Percentiles rank a stretch among this genome's conserved stretches.
Evolutionary conservation across 2,888 invertebrate genomes (phyloP).

Genomic region (Tachina fera): DNA sequence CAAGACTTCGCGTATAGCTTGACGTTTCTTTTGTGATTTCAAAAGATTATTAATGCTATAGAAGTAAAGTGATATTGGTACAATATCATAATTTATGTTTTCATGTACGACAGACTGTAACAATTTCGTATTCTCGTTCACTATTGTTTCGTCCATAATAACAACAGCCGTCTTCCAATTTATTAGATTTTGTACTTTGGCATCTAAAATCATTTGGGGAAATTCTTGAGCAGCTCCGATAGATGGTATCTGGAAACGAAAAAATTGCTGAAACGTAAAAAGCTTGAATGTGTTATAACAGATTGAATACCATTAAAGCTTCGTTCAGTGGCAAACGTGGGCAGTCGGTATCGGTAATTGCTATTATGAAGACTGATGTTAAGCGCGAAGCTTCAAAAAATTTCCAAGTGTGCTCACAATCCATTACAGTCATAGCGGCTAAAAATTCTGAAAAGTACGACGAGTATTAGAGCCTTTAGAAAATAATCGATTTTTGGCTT

Average conservation of each 20-base stretch:
- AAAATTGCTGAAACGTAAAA: background rate
- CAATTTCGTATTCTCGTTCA: conserved; percentile 78
- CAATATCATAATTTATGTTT: conserved; percentile 78
- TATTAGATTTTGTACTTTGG: conserved; percentile 86
- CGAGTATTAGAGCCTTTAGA: background rate
- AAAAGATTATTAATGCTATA: conserved; percentile 79
- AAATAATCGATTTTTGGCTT: too few species aligned
- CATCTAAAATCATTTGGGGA: conserved; percentile 90
- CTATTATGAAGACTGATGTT: conserved; percentile 88
- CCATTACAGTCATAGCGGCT: conserved; percentile 89
- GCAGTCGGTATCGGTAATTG: conserved; percentile 91
- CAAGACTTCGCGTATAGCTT: conserved; percentile 75
- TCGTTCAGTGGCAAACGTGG: conserved; percentile 87
- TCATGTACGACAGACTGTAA: conserved; percentile 79
- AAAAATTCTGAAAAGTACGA: conserved; percentile 87
- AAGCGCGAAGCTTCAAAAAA: conserved; percentile 86
- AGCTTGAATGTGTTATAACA: background rate
- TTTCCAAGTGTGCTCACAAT: conserved; percentile 90
- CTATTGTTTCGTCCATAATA: conserved; percentile 88
- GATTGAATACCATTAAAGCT: conserved; percentile 85
- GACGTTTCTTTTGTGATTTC: conserved; percentile 77
- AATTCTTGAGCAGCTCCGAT: conserved; percentile 88
- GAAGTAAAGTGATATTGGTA: conserved; percentile 79
- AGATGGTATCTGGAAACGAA: conserved; percentile 84
- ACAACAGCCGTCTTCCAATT: conserved; percentile 89